phyloP scores from a whole-genome alignment of 2,888 invertebrate species.

The Vanessa cardui region DNA sequence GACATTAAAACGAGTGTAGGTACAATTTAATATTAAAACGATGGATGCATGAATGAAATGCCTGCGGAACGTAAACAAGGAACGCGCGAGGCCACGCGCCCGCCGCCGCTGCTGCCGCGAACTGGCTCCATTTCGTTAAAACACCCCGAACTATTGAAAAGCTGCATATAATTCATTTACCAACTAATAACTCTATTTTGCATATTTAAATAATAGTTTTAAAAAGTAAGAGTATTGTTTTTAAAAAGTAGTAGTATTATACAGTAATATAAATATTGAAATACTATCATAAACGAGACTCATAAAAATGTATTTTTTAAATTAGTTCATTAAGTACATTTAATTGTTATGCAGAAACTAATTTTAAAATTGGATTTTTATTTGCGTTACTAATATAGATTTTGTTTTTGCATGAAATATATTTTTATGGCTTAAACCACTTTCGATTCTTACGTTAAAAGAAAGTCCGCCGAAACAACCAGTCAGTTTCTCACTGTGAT shows the following conservation, averaged over 20 bases:
- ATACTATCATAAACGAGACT: too few relatives aligned
- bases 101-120: conserved; percentile 39
- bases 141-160: background rate
- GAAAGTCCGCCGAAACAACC: background rate
- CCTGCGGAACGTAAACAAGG: conserved; percentile 56
- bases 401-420: background rate
- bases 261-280: too few relatives aligned
- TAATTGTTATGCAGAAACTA: too few relatives aligned
- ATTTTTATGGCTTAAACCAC: background rate
- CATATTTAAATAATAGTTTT: too few relatives aligned
- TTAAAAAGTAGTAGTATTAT: too few relatives aligned
- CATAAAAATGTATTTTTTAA: too few relatives aligned
- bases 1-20: conserved; percentile 32
- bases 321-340: too few relatives aligned
- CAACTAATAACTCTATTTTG: too few relatives aligned
- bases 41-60: conserved; percentile 54
- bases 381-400: too few relatives aligned
- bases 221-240: too few relatives aligned
- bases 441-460: background rate
- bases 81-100: conserved; percentile 47
- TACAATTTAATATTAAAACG: conserved; percentile 36
- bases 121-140: conserved; percentile 20
- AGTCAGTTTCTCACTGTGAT: too few relatives aligned
- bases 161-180: background rate
- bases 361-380: too few relatives aligned